Evolutionary conservation across 1,140 invertebrate genomes (phyloP).

Genomic region (Meteorus sp.): DNA sequence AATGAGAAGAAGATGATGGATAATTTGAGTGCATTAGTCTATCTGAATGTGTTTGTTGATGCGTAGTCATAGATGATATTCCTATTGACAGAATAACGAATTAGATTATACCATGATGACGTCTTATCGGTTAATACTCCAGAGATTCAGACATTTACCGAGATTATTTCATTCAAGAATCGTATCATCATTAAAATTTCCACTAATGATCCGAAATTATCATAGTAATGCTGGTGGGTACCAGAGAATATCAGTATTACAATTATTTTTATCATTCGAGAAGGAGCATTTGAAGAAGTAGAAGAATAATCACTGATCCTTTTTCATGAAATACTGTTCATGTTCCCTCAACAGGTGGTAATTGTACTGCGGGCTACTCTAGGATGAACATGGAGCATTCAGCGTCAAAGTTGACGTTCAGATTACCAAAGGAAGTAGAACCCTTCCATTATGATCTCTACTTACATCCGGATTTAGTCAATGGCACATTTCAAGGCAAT

Average conservation of each 20-base stretch:
- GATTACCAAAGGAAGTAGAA: slow-evolving; percentile 68
- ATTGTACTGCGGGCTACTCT: slow-evolving; percentile 21
- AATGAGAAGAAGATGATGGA: too few relatives aligned
- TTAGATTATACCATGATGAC: background rate
- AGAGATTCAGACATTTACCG: background rate
- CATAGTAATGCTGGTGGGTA: background rate
- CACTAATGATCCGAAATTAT: background rate
- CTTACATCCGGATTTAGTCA: slow-evolving; percentile 72
- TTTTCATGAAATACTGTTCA: background rate
- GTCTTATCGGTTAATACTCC: slow-evolving; percentile 17
- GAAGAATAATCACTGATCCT: background rate
- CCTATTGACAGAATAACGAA: background rate
- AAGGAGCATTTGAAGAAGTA: background rate
- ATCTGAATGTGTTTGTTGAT: too few relatives aligned
- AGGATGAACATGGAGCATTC: slow-evolving; percentile 39
- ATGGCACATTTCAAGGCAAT: slow-evolving; percentile 70
- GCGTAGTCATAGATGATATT: too few relatives aligned
- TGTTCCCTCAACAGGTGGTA: background rate
- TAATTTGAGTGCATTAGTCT: too few relatives aligned
- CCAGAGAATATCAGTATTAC: background rate
- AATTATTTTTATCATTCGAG: background rate
- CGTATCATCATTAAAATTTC: background rate
- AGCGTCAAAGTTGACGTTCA: slow-evolving; percentile 51
- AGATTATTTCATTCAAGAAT: background rate
- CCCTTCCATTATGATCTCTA: slow-evolving; percentile 77